Conservation (phyloP, 2,888 invertebrate genomes). For the Invenusta paracnida region DNA sequence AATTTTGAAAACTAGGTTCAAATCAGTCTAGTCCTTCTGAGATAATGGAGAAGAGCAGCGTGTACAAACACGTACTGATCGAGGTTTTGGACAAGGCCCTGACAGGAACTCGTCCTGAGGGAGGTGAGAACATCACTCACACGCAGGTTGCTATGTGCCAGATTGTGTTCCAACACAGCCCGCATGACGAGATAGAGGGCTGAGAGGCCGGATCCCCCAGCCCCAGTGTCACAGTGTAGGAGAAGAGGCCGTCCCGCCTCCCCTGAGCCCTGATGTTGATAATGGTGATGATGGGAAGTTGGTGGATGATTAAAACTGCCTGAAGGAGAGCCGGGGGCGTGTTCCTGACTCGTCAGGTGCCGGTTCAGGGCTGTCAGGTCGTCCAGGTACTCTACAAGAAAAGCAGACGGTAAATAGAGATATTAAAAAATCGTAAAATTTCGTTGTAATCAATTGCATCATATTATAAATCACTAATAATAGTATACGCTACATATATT, state of each 20-base stretch:
- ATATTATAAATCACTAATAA: too few species aligned
- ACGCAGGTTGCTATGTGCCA: neutral
- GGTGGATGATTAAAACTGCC: neutral
- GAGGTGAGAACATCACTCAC: conserved; percentile 9
- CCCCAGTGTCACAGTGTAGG: neutral
- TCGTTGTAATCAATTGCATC: too few species aligned
- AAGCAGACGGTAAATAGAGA: neutral
- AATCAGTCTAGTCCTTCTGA: neutral
- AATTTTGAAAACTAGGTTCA: too few species aligned
- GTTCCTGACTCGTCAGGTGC: neutral
- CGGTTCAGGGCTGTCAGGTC: conserved; percentile 3
- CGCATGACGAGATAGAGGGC: conserved; percentile 4
- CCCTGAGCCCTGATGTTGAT: neutral
- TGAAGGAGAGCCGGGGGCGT: neutral
- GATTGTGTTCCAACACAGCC: neutral
- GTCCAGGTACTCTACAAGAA: neutral
- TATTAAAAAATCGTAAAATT: too few species aligned
- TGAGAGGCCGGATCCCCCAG: neutral
- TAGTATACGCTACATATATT: too few species aligned
- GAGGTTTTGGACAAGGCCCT: neutral
- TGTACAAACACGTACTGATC: conserved; percentile 11
- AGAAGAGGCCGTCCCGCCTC: neutral
- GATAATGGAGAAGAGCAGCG: neutral
- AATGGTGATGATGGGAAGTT: neutral
- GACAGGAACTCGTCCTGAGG: neutral